Base-by-base conservation (phyloP, 1,140 invertebrate genomes). In the Bombus huntii region DNA sequence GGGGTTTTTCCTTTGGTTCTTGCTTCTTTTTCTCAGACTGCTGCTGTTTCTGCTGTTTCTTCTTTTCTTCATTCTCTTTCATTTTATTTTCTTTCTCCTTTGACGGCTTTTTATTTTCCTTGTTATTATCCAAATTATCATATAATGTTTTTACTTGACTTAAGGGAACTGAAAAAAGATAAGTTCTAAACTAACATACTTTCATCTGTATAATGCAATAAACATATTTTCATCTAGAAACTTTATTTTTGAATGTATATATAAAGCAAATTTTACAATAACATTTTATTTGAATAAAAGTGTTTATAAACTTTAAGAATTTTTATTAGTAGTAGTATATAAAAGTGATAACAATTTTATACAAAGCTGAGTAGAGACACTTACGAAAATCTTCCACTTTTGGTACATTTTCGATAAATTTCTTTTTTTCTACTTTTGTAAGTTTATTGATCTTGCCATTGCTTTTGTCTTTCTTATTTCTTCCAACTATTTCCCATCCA, bases 401-500 rank as follows among this genome's bases (percentile, higher is more conserved):
- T 5, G 96, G 96, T 28, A 94, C 93, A 91, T 95, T 96, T 88
- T 96, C 95, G 75, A 95, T 93, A 77, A 96, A 94, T 93, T 96
- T 96, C 82, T 96, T 96, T 76, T 96, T 96, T 74, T 97, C 96
- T 75, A 95, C 95, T 89, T 95, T 96, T 79, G 95, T 95, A 82
- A 96, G 95, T 92, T 97, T 96, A 90, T 95, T 94, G 75, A 92
- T 88, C 85, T 95, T 95, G 68, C 94, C 94, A 57, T 92, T 95
- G 92, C 95, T 96, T 89, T 97, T 97, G 70, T 97, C 96, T 87
- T 97, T 97, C 88, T 97, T 97, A 80, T 95, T 97, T 92, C 97
- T 97, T 66, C 96, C 96, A 84, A 98, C 97, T 90, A 97, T 96
- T 97, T 97, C 97, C 97, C 97, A 98, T 92, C 97, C 96, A 86